phyloP scores from a whole-genome alignment of 1,140 invertebrate genomes.

The Drosophila subpulchrella region DNA sequence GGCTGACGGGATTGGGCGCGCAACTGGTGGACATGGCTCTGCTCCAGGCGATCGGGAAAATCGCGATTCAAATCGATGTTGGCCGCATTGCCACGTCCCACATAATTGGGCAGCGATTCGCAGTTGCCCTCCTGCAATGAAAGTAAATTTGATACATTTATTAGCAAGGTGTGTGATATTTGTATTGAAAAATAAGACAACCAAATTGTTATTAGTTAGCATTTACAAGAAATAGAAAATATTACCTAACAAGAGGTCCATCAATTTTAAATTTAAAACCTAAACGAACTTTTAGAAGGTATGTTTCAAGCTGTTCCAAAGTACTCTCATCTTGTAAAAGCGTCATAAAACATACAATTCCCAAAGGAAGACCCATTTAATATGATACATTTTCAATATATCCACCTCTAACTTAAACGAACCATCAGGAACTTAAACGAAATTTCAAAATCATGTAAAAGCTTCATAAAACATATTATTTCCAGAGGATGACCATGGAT shows the following conservation, averaged over 20 bases:
- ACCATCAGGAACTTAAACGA: too few species aligned
- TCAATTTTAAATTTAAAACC: too few species aligned
- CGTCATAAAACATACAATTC: too few species aligned
- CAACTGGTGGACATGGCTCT: slow-evolving; percentile 63
- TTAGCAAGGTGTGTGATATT: not conserved
- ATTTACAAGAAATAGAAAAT: too few species aligned
- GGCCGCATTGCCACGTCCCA: slow-evolving; percentile 92
- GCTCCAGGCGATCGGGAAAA: slow-evolving; percentile 93
- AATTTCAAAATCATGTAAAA: not conserved
- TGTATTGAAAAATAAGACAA: too few species aligned
- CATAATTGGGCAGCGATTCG: slow-evolving; percentile 87
- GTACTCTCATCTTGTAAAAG: not conserved
- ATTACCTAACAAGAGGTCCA: too few species aligned
- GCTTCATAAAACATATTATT: not conserved
- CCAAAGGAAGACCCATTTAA: too few species aligned
- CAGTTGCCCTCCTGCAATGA: slow-evolving; percentile 91
- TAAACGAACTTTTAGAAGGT: too few species aligned
- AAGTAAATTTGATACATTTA: not conserved
- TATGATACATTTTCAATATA: too few species aligned
- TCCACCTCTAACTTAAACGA: too few species aligned
- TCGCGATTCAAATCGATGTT: slow-evolving; percentile 93
- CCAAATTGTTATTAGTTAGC: too few species aligned
- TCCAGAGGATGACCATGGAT: not conserved
- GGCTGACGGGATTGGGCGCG: slow-evolving; percentile 88
- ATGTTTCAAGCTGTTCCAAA: not conserved